Evolutionary conservation across 2,113 vertebrate genomes (phyloP), one percentile per base, ranked within the genome.

Genomic region (Ranitomeya variabilis): DNA sequence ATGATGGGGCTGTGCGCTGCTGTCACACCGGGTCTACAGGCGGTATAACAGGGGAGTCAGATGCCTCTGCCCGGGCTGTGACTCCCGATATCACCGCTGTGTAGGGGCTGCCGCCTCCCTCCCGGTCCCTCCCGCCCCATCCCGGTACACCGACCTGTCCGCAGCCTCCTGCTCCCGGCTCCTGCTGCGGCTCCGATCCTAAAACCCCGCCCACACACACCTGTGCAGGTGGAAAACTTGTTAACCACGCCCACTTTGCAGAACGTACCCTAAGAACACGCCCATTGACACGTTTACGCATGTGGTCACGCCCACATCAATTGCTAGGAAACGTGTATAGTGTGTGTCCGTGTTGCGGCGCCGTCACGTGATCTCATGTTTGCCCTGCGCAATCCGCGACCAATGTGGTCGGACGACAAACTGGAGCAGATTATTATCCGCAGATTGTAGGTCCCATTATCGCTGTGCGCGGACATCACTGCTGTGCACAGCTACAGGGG

Each of bases 131-230:
- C 6, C 19, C 7, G 60, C 15, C 16, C 60, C 18, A 19, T 6
- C 5, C 21, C 16, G 21, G 21, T n/a, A 66, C 62, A 64, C 8
- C 19, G 16, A 64, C 87, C 80, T 83, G 80, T 54, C 67, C 80
- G 21, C 26, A 26, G 69, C 23, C 8, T 14, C 87, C 69, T 15
- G 57, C 80, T 77, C 67, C 37, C 67, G 4, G 57, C 80, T 88
- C 87, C 77, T 88, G 87, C 59, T 83, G 80, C 73, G 18, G 15
- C 79, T 31, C 67, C 12, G 54, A 62, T 14, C 21, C 9, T 4
- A 6, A 12, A 21, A 54, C 87, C 59, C 23, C 87, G 87, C 80
- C 87, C 67, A 77, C 87, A 21, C 69, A 88, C 87, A 88, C 87
- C 87, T 88, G 87, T 88, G 21, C 9, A 1, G 45, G 37, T 14